Percentiles rank a stretch among this genome's conserved stretches.
phyloP scores from a whole-genome alignment of 2,888 invertebrate species.

The Hirtodrosophila histrioides region DNA sequence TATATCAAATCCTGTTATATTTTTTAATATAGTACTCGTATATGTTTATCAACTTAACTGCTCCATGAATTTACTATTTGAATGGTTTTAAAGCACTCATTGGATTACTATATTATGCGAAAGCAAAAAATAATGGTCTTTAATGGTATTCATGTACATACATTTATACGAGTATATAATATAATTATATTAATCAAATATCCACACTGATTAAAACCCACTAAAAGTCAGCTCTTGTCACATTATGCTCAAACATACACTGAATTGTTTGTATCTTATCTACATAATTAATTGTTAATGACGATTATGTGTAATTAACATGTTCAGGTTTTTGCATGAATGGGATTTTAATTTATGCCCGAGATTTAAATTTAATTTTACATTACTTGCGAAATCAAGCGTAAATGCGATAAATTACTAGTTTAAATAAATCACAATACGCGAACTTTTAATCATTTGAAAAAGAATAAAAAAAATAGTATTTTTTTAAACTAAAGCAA shows the following conservation, averaged over 20 bases:
- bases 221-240: constrained; percentile 12
- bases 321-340: constrained; percentile 21
- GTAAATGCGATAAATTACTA: constrained; percentile 75
- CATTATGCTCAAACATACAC: background rate
- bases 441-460: constrained; percentile 13
- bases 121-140: no score
- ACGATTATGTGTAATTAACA: constrained; percentile 67
- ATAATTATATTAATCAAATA: constrained; percentile 20
- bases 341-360: constrained; percentile 59
- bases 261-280: constrained; percentile 30
- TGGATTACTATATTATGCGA: no score
- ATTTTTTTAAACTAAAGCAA: constrained; percentile 5
- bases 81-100: no score
- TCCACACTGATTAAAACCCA: constrained; percentile 39
- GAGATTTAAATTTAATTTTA: constrained; percentile 67
- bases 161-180: no score
- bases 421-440: constrained; percentile 49
- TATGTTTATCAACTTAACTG: no score
- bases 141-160: no score
- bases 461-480: no score
- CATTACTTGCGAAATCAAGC: constrained; percentile 67
- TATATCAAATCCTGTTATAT: no score
- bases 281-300: constrained; percentile 75
- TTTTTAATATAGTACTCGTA: no score
- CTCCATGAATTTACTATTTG: no score